phyloP scores from a whole-genome alignment of 2,888 invertebrate genomes.

The Sarcophaga caerulescens region DNA sequence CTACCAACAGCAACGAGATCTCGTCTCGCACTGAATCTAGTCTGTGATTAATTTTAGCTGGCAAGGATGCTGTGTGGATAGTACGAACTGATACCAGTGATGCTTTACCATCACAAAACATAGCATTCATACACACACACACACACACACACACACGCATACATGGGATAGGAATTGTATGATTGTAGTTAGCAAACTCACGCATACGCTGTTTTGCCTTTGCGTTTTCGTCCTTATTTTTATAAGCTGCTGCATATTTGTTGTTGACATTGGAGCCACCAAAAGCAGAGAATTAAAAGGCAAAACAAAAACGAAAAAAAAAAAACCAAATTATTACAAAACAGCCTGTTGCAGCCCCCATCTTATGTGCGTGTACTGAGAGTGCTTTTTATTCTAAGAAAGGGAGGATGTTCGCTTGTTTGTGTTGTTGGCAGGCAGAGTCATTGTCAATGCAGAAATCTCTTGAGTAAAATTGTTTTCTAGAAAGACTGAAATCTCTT shows the following conservation, averaged over 20 bases:
- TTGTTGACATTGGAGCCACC: conserved; percentile 46
- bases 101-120: conserved; percentile 40
- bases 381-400: conserved; percentile 12
- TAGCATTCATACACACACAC: neutral
- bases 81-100: conserved; percentile 35
- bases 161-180: neutral
- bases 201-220: conserved; percentile 11
- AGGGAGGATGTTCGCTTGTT: neutral
- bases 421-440: neutral
- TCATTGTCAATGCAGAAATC: neutral
- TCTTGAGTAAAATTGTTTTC: neutral
- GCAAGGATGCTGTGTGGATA: conserved; percentile 59
- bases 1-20: conserved; percentile 82
- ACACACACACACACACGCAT: conserved; percentile 22
- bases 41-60: conserved; percentile 64
- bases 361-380: conserved; percentile 24
- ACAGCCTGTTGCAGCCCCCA: conserved; percentile 60
- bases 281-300: too few relatives aligned
- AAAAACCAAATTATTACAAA: conserved; percentile 56
- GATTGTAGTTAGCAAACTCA: neutral
- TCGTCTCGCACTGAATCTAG: conserved; percentile 81
- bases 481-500: conserved; percentile 23
- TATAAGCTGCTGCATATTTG: conserved; percentile 37
- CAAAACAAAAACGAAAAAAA: conserved; percentile 2
- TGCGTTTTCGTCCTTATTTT: conserved; percentile 27